Conservation (phyloP, 2,797 vertebrate species). For the Huso huso region DNA sequence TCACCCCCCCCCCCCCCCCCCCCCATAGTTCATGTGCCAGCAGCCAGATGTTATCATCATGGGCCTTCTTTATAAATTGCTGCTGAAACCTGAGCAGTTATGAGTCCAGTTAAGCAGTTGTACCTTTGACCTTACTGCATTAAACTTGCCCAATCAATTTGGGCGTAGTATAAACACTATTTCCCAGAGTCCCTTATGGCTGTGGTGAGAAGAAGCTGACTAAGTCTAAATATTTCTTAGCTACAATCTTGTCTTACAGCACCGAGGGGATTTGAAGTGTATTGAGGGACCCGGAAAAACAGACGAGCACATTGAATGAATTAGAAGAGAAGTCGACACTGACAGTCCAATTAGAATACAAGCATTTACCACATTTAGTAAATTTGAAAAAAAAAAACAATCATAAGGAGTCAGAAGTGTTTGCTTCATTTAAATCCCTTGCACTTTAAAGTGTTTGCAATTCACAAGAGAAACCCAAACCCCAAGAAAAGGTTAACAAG, state of each 20-base stretch:
- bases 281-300: conserved; percentile 70
- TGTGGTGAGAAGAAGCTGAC: conserved; percentile 67
- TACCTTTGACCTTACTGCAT: conserved; percentile 74
- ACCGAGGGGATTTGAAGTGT: conserved; percentile 67
- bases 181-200: conserved; percentile 68
- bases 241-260: conserved; percentile 79
- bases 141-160: conserved; percentile 79
- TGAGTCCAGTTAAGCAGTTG: conserved; percentile 76
- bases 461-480: no score
- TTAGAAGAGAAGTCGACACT: conserved; percentile 66
- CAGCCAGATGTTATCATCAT: conserved; percentile 73
- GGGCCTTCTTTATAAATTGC: conserved; percentile 66
- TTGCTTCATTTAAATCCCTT: no score
- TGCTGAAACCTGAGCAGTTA: conserved; percentile 71
- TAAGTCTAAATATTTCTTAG: conserved; percentile 73
- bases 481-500: neutral
- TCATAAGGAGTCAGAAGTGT: no score
- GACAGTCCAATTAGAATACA: conserved; percentile 62
- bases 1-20: conserved; percentile 24
- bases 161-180: conserved; percentile 72
- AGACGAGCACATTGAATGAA: conserved; percentile 74
- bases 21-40: conserved; percentile 46
- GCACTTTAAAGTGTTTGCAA: no score
- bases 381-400: no score
- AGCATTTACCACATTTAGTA: conserved; percentile 18